Evolutionary conservation across 2,797 vertebrate genomes (phyloP).

Genomic region (Manis crassicaudata): DNA sequence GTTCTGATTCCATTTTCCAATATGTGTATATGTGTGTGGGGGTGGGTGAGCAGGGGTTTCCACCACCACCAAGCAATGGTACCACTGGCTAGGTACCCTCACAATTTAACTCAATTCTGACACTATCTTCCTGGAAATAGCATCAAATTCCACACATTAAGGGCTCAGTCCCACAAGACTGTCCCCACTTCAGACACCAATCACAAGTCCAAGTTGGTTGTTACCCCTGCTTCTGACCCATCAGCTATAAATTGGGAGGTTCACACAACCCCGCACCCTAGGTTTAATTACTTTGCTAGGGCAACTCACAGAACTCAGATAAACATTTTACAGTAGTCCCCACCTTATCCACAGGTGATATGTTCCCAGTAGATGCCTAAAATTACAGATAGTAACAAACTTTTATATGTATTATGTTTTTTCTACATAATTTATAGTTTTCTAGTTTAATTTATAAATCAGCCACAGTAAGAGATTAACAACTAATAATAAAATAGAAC

Average conservation of each 20-base stretch:
- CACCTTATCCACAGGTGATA: too few species aligned
- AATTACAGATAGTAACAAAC: too few species aligned
- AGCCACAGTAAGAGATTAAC: too few species aligned
- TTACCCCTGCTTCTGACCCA: neutral
- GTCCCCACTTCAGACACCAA: neutral
- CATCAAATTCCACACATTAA: neutral
- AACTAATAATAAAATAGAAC: too few species aligned
- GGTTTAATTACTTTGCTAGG: neutral
- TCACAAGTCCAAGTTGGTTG: neutral
- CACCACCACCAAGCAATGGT: neutral
- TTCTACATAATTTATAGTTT: too few species aligned
- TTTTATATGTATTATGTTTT: too few species aligned
- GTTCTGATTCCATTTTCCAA: neutral
- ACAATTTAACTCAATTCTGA: neutral
- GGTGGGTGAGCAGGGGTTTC: neutral
- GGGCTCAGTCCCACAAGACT: neutral
- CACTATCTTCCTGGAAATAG: neutral
- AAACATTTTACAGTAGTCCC: neutral
- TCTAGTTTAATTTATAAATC: too few species aligned
- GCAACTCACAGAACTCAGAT: neutral
- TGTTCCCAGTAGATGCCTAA: too few species aligned
- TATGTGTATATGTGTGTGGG: neutral
- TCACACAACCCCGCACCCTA: neutral
- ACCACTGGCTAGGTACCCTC: neutral
- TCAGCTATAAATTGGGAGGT: neutral